Evolutionary conservation across 1,140 invertebrate species (phyloP).

Genomic region (Bombyx mori): DNA sequence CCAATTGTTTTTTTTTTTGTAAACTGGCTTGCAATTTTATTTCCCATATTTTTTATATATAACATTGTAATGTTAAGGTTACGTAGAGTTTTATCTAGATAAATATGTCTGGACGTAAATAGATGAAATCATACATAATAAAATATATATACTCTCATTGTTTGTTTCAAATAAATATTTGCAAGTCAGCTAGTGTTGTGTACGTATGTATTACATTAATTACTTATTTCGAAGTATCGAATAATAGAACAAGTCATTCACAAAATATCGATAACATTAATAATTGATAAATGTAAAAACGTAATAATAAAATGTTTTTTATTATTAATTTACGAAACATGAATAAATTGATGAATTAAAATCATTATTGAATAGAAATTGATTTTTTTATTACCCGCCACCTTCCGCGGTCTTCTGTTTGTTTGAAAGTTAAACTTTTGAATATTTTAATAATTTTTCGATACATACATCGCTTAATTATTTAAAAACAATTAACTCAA

Average conservation of each 20-base stretch:
- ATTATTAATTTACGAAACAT: constrained; percentile 30
- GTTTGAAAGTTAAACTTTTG: neutral
- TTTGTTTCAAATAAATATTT: constrained; percentile 2
- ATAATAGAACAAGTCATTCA: constrained; percentile 8
- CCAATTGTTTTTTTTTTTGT: constrained; percentile 24
- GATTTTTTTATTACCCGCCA: neutral
- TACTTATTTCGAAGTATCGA: constrained; percentile 5
- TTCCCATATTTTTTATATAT: neutral
- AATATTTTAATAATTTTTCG: neutral
- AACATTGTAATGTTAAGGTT: neutral
- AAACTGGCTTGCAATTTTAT: constrained; percentile 14
- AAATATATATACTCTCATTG: neutral
- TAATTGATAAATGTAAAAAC: constrained; percentile 30
- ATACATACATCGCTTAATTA: neutral
- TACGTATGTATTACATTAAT: constrained; percentile 1
- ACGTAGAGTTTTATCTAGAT: no score
- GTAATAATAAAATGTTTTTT: constrained; percentile 36
- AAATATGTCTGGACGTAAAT: no score
- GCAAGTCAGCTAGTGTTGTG: constrained; percentile 6
- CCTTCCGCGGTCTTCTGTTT: neutral
- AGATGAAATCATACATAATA: no score
- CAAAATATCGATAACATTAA: neutral
- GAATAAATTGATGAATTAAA: constrained; percentile 49
- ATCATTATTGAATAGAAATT: constrained; percentile 39
- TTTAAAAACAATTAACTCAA: neutral